Base-by-base conservation (phyloP, 2,113 vertebrate species). In the Cairina moschata region DNA sequence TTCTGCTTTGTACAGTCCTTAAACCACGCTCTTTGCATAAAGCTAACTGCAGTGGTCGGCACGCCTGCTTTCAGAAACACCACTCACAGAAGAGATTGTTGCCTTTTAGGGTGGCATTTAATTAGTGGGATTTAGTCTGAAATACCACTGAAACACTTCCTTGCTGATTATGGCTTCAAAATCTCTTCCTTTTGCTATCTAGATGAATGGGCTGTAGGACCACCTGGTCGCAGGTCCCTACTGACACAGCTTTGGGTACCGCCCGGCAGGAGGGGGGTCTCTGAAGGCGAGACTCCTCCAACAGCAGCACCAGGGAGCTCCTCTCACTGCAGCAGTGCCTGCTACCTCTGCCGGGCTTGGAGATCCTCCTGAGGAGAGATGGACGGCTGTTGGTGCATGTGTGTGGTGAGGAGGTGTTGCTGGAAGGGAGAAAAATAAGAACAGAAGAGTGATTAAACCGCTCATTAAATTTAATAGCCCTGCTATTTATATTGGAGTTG, bases 231-330 rank as follows among this genome's bases (percentile, higher is more conserved):
- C n/a, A 20, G 28, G 8, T 52, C 44, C 44, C 26, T 17, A 3
- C 22, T 4, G 56, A 0, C 1, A 2, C 10, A 66, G 62, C 42
- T 78, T 4, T 4, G 85, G 26, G 58, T 12, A 17, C 38, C 23
- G 44, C 40, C 42, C 2, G 58, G 48, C 71, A 36, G 56, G 36
- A 54, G 5, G 0, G 0, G n/a, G 54, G 34, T 44, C 66, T 21
- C 2, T 5, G 40, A 6, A 9, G 29, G 1, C 38, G 22, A 2
- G 78, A 23, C 18, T 34, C 14, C 18, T 44, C 40, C 74, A 12
- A 0, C 0, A 21, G 83, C 42, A 46, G 76, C 12, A 0, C 55
- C 59, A 3, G 1, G 46, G 63, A 14, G 2, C 2, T 1, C 32
- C 1, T 3, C 13, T n/a, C 4, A 0, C 50, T 28, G n/a, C 28